Base-by-base conservation (phyloP, 2,888 invertebrate genomes). In the Tholera decimalis region DNA sequence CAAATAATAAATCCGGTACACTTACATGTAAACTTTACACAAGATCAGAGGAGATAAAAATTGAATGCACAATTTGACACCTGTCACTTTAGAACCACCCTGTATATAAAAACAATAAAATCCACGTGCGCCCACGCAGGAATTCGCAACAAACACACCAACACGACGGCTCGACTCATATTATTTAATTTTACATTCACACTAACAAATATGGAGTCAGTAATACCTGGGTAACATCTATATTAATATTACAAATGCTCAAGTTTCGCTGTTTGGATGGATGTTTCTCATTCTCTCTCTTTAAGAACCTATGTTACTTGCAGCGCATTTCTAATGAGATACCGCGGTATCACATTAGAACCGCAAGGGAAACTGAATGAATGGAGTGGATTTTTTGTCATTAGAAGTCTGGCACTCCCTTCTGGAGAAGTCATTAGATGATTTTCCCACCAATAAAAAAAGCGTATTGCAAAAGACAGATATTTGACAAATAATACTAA, bases 91-190 rank as follows among this genome's bases (percentile, higher is more conserved):
- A 0, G 0, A 24, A 53, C 28, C 80, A 77, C 0, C 44, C 73
- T 74, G 77, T 81, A 71, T 20, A 18, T 22, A 54, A 56, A 62
- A 64, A 64, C 63, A 62, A 70, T 76, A 79, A 77, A 81, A 73
- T 18, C 30, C 53, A 43, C 18, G 41, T 33, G 43, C 77, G 64
- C 81, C 81, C 73, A 81, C 81, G 68, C 71, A 47, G 8, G 59
- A 53, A 67, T 79, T 77, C 39, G 81, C 81, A 59, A 77, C 67
- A 61, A 65, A 64, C 63, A 60, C 63, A 37, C 33, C n/a, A 54
- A 41, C 44, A 39, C 43, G 43, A 58, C 59, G 39, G 39, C 37
- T 55, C 3, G 20, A 13, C 46, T 35, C 57, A 46, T 50, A 51
- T 61, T 67, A 61, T 62, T 66, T 66, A 68, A 72, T 58, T 61